A percentile compares a stretch with the other conserved stretches of the same genome.
phyloP scores from a whole-genome alignment of 2,888 invertebrate genomes.

The Itoplectis maculator region DNA sequence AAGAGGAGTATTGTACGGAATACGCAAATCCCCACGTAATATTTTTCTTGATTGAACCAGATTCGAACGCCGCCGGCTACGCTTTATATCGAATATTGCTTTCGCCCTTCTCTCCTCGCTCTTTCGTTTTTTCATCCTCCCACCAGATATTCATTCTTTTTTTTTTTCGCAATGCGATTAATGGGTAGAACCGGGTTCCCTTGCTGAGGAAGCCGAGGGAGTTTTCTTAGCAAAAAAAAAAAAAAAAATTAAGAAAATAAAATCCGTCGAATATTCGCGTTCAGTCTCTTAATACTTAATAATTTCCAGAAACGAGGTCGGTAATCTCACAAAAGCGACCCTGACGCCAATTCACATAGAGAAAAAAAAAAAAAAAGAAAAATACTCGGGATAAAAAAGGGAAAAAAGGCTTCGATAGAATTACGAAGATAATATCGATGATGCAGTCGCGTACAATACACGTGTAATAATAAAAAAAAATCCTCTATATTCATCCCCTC shows the following conservation, averaged over 20 bases:
- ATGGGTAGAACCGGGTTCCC: not conserved
- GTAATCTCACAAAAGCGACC: constrained; percentile 24
- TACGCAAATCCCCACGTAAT: constrained; percentile 38
- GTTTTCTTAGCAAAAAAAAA: constrained; percentile 1
- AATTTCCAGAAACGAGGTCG: constrained; percentile 29
- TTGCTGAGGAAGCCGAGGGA: not conserved
- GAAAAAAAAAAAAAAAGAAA: not conserved
- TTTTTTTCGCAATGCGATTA: constrained; percentile 4
- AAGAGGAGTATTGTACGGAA: constrained; percentile 32
- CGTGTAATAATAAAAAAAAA: not conserved
- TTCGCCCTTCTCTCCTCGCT: not conserved
- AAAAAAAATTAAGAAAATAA: constrained; percentile 4
- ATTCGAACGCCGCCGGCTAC: constrained; percentile 4
- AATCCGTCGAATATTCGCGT: not conserved
- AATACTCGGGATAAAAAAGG: not conserved
- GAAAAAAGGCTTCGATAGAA: constrained; percentile 7
- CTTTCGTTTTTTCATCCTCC: too few species aligned
- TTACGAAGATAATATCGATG: constrained; percentile 25
- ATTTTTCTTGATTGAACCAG: constrained; percentile 38
- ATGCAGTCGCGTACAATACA: not conserved
- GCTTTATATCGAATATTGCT: constrained; percentile 20
- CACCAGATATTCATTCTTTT: not conserved
- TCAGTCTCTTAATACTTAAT: constrained; percentile 27
- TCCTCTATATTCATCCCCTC: constrained; percentile 26
- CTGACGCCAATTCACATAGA: constrained; percentile 19